Conservation (phyloP, 1,140 invertebrate genomes). For the Schlechtendalia chinensis region DNA sequence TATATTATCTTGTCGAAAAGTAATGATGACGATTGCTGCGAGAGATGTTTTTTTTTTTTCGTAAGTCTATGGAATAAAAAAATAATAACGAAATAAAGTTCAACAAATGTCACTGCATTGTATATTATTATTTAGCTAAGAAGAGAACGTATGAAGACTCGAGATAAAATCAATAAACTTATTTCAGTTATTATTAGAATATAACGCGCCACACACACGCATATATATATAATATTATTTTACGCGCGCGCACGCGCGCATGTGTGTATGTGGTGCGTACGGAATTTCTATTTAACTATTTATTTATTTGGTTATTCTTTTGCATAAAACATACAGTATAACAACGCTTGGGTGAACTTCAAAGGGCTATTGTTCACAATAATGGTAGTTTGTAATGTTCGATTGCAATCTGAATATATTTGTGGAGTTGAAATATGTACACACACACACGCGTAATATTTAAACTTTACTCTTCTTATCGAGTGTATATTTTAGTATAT, state of each 20-base stretch:
- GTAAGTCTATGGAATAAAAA: too few species aligned
- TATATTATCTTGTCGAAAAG: too few species aligned
- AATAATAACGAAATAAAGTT: not conserved
- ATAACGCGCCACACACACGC: not conserved
- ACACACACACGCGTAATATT: not conserved
- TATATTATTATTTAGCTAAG: too few species aligned
- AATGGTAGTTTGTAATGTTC: not conserved
- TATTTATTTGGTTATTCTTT: slow-evolving; percentile 20
- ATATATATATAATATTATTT: not conserved
- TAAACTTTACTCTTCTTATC: slow-evolving; percentile 16
- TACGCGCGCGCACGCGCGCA: not conserved
- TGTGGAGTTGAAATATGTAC: not conserved
- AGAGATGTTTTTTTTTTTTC: too few species aligned
- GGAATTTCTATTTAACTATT: slow-evolving; percentile 22
- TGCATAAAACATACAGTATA: slow-evolving; percentile 31
- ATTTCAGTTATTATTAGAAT: slow-evolving; percentile 35
- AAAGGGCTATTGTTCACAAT: slow-evolving; percentile 20
- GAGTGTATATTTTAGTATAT: not conserved
- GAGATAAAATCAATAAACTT: slow-evolving; percentile 11
- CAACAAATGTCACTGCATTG: not conserved
- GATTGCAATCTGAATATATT: slow-evolving; percentile 27
- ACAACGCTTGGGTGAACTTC: slow-evolving; percentile 2
- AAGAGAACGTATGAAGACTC: not conserved
- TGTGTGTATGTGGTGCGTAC: too few species aligned
- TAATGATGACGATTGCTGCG: too few species aligned